Evolutionary conservation across 2,797 vertebrate species (phyloP), one percentile per base, ranked within the genome.

Genomic region (Gadopsis marmoratus): DNA sequence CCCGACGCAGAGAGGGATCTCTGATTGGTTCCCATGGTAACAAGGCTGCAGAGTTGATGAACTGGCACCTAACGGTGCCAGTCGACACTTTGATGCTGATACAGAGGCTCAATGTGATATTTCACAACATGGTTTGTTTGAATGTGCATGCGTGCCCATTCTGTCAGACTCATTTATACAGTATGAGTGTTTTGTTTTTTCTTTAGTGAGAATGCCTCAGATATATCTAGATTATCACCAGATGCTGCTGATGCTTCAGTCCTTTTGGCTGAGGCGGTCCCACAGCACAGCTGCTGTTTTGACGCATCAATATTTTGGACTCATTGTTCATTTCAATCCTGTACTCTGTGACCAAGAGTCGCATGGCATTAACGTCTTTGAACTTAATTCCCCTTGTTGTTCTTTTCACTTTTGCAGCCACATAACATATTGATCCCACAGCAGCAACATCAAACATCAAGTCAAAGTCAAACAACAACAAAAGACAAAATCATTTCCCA

Each of bases 11-110:
- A 86, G 73, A 74, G 75, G 87, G 82, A 90, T 88, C 86, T 88
- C 78, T 73, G 81, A 86, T 95, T 95, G 81, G 87, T 95, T 95
- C 80, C 94, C 93, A 95, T 95, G 92, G 94, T 83, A 94, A 95
- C 94, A 31, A 74, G 86, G 76, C 88, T 87, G 76, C 85, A 85
- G 85, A 85, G 82, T 86, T 83, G 54, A 78, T 66, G 78, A 86
- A 78, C 76, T 81, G 78, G 70, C 67, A 71, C 79, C 75, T 63
- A 56, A 72, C 6, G 17, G 61, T 65, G 75, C 65, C 45, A 55
- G 77, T 90, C 66, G 66, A 79, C 78, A 78, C 68, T 76, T 71
- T 77, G 70, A 68, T 79, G 88, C 43, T 78, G 72, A 82, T 79
- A 54, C 53, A 48, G 74, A 69, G 37, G 61, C 82, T 85, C 68